These are phyloP conservation scores for Glossophaga mutica DNA, from an alignment of 2,797 vertebrate species.

Conservation along the genomic window DNA sequence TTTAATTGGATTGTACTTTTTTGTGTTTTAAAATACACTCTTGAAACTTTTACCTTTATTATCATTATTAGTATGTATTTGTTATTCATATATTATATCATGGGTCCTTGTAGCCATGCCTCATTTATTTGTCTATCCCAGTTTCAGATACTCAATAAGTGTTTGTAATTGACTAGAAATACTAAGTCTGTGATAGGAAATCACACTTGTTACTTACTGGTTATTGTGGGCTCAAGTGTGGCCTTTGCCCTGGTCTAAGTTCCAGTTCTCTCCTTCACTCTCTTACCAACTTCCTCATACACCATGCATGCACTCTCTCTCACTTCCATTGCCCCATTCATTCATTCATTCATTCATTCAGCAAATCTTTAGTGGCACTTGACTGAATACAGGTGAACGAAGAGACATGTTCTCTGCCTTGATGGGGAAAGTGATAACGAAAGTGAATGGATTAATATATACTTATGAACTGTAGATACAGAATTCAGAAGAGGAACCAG, in stretches of 20 bases:
- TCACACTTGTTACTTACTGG: neutral
- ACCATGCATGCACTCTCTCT: neutral
- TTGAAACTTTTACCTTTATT: neutral
- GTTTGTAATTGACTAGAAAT: neutral
- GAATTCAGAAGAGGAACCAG: neutral
- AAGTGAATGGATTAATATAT: neutral
- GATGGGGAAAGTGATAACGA: neutral
- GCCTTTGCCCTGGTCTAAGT: neutral
- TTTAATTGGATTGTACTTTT: neutral
- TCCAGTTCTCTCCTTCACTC: neutral
- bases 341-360: neutral
- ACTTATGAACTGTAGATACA: neutral
- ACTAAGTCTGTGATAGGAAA: neutral
- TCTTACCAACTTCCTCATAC: too few relatives aligned
- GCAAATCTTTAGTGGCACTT: neutral
- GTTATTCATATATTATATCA: neutral
- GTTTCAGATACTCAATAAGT: neutral
- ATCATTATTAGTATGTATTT: neutral
- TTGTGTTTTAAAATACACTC: neutral
- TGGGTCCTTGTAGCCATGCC: neutral
- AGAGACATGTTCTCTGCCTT: neutral
- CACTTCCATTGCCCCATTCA: neutral
- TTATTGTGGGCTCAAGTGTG: neutral
- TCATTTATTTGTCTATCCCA: neutral
- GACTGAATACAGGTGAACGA: neutral